Conservation (phyloP, 2,113 vertebrate species). For the Otolemur garnettii region DNA sequence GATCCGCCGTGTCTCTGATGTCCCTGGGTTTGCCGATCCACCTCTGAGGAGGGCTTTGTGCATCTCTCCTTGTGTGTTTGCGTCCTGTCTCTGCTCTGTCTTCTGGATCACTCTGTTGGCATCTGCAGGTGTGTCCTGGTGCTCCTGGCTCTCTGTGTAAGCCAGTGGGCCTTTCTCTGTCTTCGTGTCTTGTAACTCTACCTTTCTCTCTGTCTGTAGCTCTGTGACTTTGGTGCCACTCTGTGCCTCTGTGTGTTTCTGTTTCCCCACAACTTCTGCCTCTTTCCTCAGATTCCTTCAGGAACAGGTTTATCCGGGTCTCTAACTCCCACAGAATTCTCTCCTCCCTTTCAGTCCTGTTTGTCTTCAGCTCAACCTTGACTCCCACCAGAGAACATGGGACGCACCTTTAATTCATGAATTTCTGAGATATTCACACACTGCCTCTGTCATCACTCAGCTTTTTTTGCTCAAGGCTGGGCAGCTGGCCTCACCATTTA, state of each 20-base stretch:
- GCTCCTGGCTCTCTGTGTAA: background rate
- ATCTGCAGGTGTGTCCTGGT: background rate
- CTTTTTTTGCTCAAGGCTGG: background rate
- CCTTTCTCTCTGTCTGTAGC: background rate
- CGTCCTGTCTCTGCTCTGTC: background rate
- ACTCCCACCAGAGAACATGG: background rate
- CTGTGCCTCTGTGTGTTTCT: background rate
- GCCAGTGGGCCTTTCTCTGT: background rate
- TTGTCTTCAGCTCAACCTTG: background rate
- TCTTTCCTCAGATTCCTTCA: constrained; percentile 2
- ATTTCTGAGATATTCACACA: background rate
- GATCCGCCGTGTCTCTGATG: background rate
- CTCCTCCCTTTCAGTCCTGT: background rate
- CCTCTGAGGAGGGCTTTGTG: background rate
- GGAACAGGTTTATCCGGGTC: constrained; percentile 22
- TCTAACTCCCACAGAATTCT: background rate
- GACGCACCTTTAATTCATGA: background rate
- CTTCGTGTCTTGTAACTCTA: background rate
- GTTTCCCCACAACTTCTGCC: background rate
- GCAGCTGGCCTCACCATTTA: background rate
- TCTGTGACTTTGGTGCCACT: background rate
- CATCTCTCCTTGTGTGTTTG: background rate
- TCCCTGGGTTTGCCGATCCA: background rate
- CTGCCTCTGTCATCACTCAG: background rate
- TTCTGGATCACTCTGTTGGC: background rate